Evolutionary conservation across 2,888 invertebrate species (phyloP), one percentile per base, ranked within the genome.

Genomic region (Stenichneumon culpator): DNA sequence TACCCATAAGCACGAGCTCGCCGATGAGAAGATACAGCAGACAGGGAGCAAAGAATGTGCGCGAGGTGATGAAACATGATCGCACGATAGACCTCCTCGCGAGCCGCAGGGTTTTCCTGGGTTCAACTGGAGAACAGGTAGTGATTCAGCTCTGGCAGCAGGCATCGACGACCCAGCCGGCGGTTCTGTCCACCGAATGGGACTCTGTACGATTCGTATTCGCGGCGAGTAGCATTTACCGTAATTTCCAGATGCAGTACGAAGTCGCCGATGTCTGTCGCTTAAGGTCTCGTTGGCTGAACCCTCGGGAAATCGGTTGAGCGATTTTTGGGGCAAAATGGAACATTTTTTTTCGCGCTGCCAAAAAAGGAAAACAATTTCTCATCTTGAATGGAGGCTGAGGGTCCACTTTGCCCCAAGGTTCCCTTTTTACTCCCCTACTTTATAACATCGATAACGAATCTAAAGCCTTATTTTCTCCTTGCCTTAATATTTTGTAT

Each of bases 191-290:
- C 70, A 25, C 39, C 54, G 73, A 83, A 83, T 83, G 47, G 57
- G 52, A 79, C 73, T 79, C 83, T 44, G 79, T 83, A 68, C 68
- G 73, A 68, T 79, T 79, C 77, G 78, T 74, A 74, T 32, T 75
- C 50, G 25, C 22, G 65, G 52, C 28, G 65, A 44, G 68, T 36
- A 54, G 73, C 19, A 74, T 73, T 47, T 83, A 83, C 83, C 83
- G 83, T 83, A 83, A 83, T 79, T 65, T 79, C 79, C 60, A 79
- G 83, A 83, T 83, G 28, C 57, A 25, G 47, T 19, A 7, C 63
- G 36, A 25, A 47, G 47, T 16, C 65, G n/a, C 44, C 68, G 36
- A 68, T 54, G 60, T 39, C 67, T 68, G 39, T 60, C 74, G 57
- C 73, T 79, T 54, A 69, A 68, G 82, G 36, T 60, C 78, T 63